Conservation (phyloP, 2,797 vertebrate species). For the Epinephelus malabaricus region DNA sequence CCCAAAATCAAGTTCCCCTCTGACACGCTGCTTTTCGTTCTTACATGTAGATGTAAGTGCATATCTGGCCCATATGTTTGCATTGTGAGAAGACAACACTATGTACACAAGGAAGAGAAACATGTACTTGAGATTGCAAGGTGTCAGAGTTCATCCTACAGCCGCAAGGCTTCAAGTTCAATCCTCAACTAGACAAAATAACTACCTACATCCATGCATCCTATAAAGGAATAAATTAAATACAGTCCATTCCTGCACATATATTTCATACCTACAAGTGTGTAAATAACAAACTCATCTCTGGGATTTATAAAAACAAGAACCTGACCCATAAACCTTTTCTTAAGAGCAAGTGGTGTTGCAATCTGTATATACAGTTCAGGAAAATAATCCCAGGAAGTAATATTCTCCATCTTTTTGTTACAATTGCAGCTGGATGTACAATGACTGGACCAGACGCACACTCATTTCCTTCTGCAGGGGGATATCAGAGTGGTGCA, state of each 20-base stretch:
- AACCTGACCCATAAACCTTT: neutral
- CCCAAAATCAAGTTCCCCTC: neutral
- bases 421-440: constrained; percentile 27
- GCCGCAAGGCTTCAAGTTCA: neutral
- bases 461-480: constrained; percentile 34
- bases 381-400: constrained; percentile 35
- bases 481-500: constrained; percentile 52
- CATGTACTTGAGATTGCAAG: neutral
- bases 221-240: neutral
- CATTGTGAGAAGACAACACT: neutral
- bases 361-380: constrained; percentile 13
- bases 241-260: neutral
- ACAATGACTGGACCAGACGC: constrained; percentile 13
- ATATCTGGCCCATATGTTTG: neutral
- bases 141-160: neutral
- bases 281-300: neutral
- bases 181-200: neutral
- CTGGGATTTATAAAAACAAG: constrained; percentile 2
- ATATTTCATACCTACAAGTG: neutral
- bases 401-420: constrained; percentile 30
- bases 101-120: neutral
- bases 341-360: neutral
- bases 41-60: neutral
- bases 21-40: neutral
- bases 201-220: neutral